A percentile compares a stretch with the other conserved stretches of the same genome.
These are phyloP conservation scores for Zaprionus davidi DNA, from an alignment of 1,140 invertebrate genomes.

Conservation along the genomic window DNA sequence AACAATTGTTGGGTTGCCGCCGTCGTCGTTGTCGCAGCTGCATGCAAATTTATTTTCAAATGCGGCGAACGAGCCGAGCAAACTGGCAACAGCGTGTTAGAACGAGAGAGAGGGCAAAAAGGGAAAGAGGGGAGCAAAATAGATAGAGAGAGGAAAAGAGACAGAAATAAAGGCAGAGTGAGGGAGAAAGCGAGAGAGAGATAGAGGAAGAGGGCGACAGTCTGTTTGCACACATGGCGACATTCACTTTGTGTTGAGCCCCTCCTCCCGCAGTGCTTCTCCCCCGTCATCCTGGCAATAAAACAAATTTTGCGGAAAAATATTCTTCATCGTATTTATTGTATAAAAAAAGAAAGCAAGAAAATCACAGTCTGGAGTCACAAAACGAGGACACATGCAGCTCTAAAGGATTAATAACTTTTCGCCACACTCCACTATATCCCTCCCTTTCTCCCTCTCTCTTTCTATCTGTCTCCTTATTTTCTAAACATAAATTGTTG, in stretches of 20 bases:
- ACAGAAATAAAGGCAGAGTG: background rate
- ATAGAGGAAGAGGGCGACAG: background rate
- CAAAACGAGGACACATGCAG: constrained; percentile 32
- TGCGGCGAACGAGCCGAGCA: constrained; percentile 57
- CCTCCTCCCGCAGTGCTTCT: background rate
- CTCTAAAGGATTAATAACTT: constrained; percentile 56
- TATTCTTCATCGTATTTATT: constrained; percentile 34
- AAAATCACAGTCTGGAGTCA: constrained; percentile 34
- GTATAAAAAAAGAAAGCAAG: constrained; percentile 24
- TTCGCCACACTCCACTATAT: too few species aligned
- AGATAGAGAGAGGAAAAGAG: background rate
- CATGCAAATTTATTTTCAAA: constrained; percentile 82
- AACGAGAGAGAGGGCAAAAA: background rate
- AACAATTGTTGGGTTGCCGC: constrained; percentile 77
- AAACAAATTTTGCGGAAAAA: constrained; percentile 74
- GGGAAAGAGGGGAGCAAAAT: background rate
- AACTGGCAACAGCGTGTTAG: constrained; percentile 13
- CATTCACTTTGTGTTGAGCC: constrained; percentile 14
- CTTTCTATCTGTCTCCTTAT: background rate
- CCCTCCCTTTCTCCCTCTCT: background rate
- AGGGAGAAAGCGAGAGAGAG: background rate
- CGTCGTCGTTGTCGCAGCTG: constrained; percentile 33
- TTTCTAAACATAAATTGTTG: constrained; percentile 47
- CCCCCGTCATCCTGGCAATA: constrained; percentile 50
- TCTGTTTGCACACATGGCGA: constrained; percentile 62